Base-by-base conservation (phyloP, 2,888 invertebrate genomes). In the Rhingia rostrata region DNA sequence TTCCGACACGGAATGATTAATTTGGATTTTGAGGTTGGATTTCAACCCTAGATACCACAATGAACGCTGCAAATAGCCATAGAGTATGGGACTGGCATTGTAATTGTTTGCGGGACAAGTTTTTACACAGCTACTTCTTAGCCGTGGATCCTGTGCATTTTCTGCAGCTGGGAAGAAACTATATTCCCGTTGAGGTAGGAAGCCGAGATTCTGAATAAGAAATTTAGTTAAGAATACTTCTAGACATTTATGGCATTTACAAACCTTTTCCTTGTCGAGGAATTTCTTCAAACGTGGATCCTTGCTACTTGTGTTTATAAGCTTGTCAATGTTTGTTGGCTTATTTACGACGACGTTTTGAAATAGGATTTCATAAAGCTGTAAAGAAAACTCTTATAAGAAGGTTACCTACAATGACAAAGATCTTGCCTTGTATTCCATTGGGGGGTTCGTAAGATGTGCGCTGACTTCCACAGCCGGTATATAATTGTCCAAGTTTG, bases 11-110 rank as follows among this genome's bases (percentile, higher is more conserved):
- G 88, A 85, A 78, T 87, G 88, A 83, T 88, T 88, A 74, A 88
- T 87, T 86, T 88, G 88, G 56, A 88, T 88, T 75, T 88, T 88
- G 54, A 88, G 86, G 49, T 87, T 87, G 5, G 87, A 87, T 79
- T 87, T 87, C n/a, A 88, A 78, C 10, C 86, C 83, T 58, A 87
- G 88, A 64, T 88, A 88, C 88, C 88, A 88, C 4, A 87, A 73
- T 4, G 88, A 88, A 22, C 86, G 75, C 22, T 88, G 88, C 2
- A 88, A 51, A 22, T 87, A 88, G 33, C 86, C 86, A 22, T 88
- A 88, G 5, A 88, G 85, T 7, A 74, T 54, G 0, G 78, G 58
- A 41, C 83, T 83, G 3, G 45, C 58, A 7, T 83, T 83, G 51
- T 64, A 83, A n/a, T 69, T 3, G 0, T 45, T 63, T n/a, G 67